Conservation (phyloP, 2,888 invertebrate species). For the Chaetoderma sp. region DNA sequence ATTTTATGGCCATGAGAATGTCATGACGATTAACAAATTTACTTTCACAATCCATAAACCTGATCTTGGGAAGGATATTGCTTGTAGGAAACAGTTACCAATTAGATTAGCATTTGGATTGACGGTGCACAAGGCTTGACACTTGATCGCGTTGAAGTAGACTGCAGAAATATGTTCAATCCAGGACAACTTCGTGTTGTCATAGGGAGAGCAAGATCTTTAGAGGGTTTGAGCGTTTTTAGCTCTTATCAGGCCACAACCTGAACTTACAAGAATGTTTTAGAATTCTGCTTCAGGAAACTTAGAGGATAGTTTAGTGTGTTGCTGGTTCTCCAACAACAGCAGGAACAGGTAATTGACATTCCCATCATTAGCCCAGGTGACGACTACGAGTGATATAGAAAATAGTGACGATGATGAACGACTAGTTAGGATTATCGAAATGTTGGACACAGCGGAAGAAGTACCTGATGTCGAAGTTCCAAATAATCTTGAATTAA, state of each 20-base stretch:
- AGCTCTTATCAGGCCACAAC: slow-evolving; percentile 13
- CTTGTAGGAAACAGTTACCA: slow-evolving; percentile 16
- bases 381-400: too few species aligned
- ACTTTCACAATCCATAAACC: neutral
- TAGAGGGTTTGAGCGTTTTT: slow-evolving; percentile 13
- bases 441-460: too few species aligned
- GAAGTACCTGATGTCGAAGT: too few species aligned
- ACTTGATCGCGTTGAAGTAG: slow-evolving; percentile 14
- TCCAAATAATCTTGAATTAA: too few species aligned
- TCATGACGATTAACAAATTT: neutral
- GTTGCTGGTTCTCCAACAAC: too few species aligned
- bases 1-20: neutral
- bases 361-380: too few species aligned
- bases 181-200: slow-evolving; percentile 26
- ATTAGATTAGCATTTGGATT: slow-evolving; percentile 22
- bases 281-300: neutral
- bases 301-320: too few species aligned
- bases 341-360: too few species aligned
- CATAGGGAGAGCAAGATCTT: slow-evolving; percentile 16
- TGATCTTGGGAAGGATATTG: neutral
- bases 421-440: too few species aligned
- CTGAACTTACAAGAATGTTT: neutral
- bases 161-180: slow-evolving; percentile 14
- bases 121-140: slow-evolving; percentile 27
- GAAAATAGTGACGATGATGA: too few species aligned